Evolutionary conservation across 2,113 vertebrate genomes (phyloP).

Genomic region (Sinocyclocheilus anshuiensis): DNA sequence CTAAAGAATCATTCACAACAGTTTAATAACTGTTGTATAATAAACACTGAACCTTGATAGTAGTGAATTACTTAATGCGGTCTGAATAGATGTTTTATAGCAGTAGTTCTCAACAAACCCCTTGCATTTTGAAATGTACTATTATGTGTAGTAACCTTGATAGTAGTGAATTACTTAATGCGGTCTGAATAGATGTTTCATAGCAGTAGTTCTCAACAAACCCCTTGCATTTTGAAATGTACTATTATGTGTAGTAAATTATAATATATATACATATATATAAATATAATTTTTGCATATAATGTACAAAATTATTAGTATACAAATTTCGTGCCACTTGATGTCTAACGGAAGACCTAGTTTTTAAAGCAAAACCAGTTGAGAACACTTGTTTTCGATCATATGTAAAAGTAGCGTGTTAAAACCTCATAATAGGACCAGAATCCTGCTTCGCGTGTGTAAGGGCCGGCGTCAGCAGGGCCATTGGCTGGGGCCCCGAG

Average conservation of each 20-base stretch:
- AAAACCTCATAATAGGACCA: slow-evolving; percentile 81
- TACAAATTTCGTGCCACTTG: neutral
- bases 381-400: neutral
- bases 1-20: neutral
- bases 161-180: neutral
- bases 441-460: slow-evolving; percentile 74
- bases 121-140: too few species aligned
- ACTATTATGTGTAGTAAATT: too few species aligned
- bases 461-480: slow-evolving; percentile 71
- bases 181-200: too few species aligned
- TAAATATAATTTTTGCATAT: too few species aligned
- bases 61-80: neutral
- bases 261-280: too few species aligned
- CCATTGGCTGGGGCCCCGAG: slow-evolving; percentile 74
- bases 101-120: too few species aligned
- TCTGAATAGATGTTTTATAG: too few species aligned
- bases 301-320: too few species aligned
- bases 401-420: neutral
- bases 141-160: neutral
- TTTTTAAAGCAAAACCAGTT: neutral
- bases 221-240: too few species aligned
- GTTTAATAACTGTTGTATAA: neutral
- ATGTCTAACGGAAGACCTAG: too few species aligned
- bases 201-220: too few species aligned
- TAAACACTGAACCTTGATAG: neutral